These are phyloP conservation scores for Xanthia icteritia DNA, from an alignment of 2,888 invertebrate species.

Conservation along the genomic window DNA sequence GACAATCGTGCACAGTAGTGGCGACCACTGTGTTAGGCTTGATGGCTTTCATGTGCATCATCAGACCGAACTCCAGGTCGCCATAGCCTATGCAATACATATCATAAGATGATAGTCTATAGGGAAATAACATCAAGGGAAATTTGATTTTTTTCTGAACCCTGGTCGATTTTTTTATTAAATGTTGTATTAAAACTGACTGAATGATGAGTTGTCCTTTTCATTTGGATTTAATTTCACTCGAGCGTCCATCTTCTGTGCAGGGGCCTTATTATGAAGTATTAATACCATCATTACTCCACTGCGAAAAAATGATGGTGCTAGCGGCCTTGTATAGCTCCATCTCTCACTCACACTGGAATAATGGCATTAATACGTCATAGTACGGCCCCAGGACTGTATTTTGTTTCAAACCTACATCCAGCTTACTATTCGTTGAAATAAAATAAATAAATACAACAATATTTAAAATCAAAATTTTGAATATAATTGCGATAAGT, in stretches of 20 bases:
- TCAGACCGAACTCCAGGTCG: conserved; percentile 95
- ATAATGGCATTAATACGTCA: no score
- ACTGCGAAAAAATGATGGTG: no score
- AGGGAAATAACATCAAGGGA: background rate
- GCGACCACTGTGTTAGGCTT: conserved; percentile 93
- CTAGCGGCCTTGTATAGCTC: no score
- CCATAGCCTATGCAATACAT: conserved; percentile 91
- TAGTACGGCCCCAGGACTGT: no score
- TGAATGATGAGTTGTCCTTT: background rate
- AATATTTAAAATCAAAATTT: background rate
- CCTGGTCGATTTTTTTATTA: background rate
- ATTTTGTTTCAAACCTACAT: background rate
- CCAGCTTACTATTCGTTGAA: background rate
- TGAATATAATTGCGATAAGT: background rate
- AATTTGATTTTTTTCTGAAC: background rate
- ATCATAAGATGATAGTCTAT: conserved; percentile 46
- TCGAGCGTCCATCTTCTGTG: no score
- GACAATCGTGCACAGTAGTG: conserved; percentile 96
- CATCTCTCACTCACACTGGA: no score
- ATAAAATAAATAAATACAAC: conserved; percentile 14
- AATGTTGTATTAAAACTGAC: background rate
- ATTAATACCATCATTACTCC: no score
- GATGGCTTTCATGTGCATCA: conserved; percentile 94
- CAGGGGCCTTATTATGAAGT: no score
- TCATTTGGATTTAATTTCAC: background rate